Base-by-base conservation (phyloP, 2,888 invertebrate species). In the Pollenia angustigena region DNA sequence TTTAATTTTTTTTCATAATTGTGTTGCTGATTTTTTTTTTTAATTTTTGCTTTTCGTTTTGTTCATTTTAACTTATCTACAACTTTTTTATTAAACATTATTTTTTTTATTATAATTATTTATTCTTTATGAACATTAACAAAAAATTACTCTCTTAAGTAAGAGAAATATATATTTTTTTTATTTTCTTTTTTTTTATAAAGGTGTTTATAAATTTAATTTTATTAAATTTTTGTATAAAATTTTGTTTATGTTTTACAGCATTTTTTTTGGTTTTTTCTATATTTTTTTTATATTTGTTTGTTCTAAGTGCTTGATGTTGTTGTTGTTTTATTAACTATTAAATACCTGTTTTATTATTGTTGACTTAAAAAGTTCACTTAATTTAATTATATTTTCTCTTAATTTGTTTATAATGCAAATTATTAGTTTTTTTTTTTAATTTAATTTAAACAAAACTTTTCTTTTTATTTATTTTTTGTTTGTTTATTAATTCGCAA, bases 291-390 rank as follows among this genome's bases (percentile, higher is more conserved):
- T 32, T 6, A 32, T 32, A 32, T 32, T 23, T 60, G 14, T 18
- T 78, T 68, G 42, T 82, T 82, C 71, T 85, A 87, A 85, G 85
- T 87, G 87, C 85, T 81, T 58, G 42, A 46, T 64, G 18, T 82
- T 68, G 18, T 42, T 75, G 10, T 40, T 40, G 46, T 58, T 68
- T 80, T 72, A 82, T 81, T 81, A 84, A 84, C 62, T 83, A 74
- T 82, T 78, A 48, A 78, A 81, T 87, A 85, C 87, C 85, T 87
- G 85, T 85, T 87, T 85, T 85, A 85, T 87, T 85, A 85, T 82
- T 85, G 85, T 85, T 85, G 68, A 85, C 81, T 79, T 87, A 85
- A 87, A 85, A 87, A 85, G 74, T 82, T 85, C 75, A 85, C 85
- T 81, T 85, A 85, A 81, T 75, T 75, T 68, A 52, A 54, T 82